Conservation (phyloP, 2,113 vertebrate genomes). For the Genyomyrus donnyi region DNA sequence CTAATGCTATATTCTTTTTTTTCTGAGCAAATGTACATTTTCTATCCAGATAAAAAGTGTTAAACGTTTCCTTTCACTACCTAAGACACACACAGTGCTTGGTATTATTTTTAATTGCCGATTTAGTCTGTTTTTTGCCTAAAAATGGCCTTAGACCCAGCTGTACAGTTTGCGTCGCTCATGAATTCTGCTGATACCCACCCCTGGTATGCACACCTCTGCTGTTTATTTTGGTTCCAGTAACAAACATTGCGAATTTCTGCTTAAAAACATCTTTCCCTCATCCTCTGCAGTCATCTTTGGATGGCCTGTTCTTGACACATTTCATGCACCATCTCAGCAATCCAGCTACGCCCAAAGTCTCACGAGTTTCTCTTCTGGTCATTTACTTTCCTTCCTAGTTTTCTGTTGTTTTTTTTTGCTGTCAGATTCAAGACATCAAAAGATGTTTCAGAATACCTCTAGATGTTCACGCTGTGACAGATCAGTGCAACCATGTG, state of each 20-base stretch:
- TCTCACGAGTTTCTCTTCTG: background rate
- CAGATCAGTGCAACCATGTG: background rate
- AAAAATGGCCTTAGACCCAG: background rate
- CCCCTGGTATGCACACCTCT: background rate
- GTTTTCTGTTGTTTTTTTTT: background rate
- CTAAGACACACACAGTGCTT: background rate
- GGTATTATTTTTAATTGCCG: background rate
- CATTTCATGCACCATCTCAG: background rate
- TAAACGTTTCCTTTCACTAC: background rate
- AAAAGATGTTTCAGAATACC: background rate
- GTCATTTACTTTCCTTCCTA: background rate
- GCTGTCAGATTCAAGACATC: background rate
- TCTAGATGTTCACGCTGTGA: background rate
- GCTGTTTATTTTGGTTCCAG: background rate
- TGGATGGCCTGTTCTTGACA: background rate
- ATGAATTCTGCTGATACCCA: background rate
- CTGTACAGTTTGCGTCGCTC: background rate
- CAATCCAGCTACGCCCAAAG: background rate
- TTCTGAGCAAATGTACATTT: background rate
- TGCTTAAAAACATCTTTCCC: background rate
- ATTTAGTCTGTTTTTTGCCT: background rate
- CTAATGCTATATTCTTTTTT: background rate
- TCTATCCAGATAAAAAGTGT: background rate
- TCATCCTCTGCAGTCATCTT: background rate
- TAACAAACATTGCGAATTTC: background rate